phyloP scores from a whole-genome alignment of 2,113 vertebrate species.

The Maccullochella peelii region DNA sequence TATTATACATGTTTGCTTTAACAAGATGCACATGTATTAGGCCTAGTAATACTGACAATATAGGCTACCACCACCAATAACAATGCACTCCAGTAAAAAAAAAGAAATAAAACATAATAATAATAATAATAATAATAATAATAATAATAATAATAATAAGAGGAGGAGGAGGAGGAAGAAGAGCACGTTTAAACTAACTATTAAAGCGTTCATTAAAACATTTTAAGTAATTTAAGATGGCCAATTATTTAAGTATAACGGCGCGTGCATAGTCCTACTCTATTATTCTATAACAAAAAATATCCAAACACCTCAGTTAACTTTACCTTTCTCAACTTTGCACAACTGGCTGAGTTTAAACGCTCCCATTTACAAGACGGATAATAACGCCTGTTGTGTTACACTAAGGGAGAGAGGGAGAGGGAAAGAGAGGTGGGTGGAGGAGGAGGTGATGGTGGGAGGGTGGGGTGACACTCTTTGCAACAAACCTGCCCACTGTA shows the following conservation, averaged over 20 bases:
- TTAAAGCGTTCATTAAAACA: neutral
- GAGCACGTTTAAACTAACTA: neutral
- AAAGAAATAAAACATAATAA: conserved; percentile 5
- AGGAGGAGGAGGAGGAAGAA: neutral
- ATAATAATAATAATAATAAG: neutral
- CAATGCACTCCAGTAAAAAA: neutral
- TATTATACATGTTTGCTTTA: no score
- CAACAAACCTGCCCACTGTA: conserved; percentile 61
- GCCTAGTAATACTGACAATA: no score
- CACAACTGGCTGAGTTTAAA: neutral
- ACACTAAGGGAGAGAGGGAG: neutral
- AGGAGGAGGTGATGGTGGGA: conserved; percentile 32
- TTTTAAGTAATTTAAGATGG: neutral
- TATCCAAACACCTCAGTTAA: neutral
- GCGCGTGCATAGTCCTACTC: neutral
- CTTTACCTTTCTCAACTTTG: neutral
- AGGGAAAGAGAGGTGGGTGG: conserved; percentile 17
- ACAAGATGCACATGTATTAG: no score
- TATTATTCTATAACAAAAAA: neutral
- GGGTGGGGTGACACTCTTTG: conserved; percentile 58
- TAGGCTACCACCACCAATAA: no score
- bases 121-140: conserved; percentile 8
- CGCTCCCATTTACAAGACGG: neutral
- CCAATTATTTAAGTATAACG: neutral
- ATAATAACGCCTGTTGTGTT: neutral